Conservation (phyloP, 2,888 invertebrate genomes). For the Reticulitermes lucifugus region DNA sequence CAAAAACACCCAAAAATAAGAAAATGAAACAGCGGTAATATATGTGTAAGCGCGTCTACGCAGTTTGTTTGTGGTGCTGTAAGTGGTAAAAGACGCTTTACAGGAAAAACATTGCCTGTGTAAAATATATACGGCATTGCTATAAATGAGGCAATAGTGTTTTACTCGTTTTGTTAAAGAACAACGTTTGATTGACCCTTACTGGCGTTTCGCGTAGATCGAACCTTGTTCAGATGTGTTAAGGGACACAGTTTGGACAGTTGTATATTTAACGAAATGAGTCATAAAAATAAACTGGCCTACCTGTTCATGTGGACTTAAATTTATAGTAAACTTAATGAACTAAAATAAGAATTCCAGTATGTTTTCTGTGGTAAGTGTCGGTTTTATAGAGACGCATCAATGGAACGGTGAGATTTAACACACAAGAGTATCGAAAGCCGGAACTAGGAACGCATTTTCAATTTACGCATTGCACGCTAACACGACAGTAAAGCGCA, state of each 20-base stretch:
- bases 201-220: not conserved
- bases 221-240: not conserved
- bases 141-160: too few relatives aligned
- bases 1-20: too few relatives aligned
- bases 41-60: too few relatives aligned
- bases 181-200: too few relatives aligned
- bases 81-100: too few relatives aligned
- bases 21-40: too few relatives aligned
- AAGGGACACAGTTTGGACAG: not conserved
- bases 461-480: slow-evolving; percentile 17
- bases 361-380: not conserved
- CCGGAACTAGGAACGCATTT: not conserved
- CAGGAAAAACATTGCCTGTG: too few relatives aligned
- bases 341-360: not conserved
- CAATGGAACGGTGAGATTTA: not conserved
- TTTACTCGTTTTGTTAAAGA: too few relatives aligned
- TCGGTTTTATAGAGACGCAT: not conserved
- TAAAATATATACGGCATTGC: too few relatives aligned
- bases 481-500: slow-evolving; percentile 22
- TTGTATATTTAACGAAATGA: slow-evolving; percentile 13
- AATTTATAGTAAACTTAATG: not conserved
- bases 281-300: not conserved
- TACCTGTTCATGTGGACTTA: not conserved
- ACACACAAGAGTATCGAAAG: not conserved
- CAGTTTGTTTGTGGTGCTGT: too few relatives aligned